These are phyloP conservation scores for Lates calcarifer DNA, from an alignment of 2,113 vertebrate species.

Conservation along the genomic window DNA sequence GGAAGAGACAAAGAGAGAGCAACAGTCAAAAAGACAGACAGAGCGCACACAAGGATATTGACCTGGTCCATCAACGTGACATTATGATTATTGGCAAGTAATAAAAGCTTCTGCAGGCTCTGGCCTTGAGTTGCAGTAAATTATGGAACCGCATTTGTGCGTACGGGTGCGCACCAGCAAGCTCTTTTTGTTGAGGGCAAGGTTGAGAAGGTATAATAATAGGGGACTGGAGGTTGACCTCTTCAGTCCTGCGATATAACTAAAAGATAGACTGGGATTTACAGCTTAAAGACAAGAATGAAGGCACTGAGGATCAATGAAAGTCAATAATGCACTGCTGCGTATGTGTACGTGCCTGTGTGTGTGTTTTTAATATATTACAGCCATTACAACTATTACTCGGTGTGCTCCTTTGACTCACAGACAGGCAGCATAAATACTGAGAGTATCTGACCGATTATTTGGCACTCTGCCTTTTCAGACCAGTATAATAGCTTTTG, in stretches of 20 bases:
- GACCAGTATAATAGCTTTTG: constrained; percentile 47
- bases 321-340: constrained; percentile 51
- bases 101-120: constrained; percentile 74
- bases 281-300: constrained; percentile 59
- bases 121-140: constrained; percentile 73
- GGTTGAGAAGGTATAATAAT: constrained; percentile 48
- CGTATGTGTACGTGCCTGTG: constrained; percentile 3
- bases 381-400: constrained; percentile 66
- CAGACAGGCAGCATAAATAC: constrained; percentile 58
- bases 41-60: constrained; percentile 65
- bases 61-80: constrained; percentile 76
- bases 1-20: constrained; percentile 1
- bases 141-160: constrained; percentile 37
- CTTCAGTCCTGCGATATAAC: constrained; percentile 48
- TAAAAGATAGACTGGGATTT: constrained; percentile 58
- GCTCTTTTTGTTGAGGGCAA: constrained; percentile 10
- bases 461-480: constrained; percentile 58
- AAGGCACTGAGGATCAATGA: constrained; percentile 63
- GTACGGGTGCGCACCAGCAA: constrained; percentile 23
- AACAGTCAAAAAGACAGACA: constrained; percentile 35
- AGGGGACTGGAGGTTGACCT: constrained; percentile 57
- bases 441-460: constrained; percentile 53
- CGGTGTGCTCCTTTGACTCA: constrained; percentile 47
- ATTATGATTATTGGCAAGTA: constrained; percentile 81
- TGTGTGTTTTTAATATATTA: constrained; percentile 57